Base-by-base conservation (phyloP, 2,888 invertebrate species). In the Mythimna loreyi region DNA sequence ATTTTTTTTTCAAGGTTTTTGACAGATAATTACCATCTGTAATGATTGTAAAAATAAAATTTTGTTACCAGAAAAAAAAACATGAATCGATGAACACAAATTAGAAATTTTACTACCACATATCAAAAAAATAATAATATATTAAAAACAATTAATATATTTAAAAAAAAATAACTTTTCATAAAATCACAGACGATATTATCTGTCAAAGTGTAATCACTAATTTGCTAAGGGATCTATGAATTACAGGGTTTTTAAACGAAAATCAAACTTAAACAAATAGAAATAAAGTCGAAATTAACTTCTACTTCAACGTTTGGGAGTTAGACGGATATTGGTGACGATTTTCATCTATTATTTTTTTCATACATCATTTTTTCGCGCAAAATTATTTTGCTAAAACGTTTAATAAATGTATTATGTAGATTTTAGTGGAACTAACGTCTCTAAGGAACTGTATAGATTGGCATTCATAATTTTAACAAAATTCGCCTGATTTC, bases 191-290 rank as follows among this genome's bases (percentile, higher is more conserved):
- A 43, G 67, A 79, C 65, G 72, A 77, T 82, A 90, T 91, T 88
- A 89, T 89, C 92, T 89, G 90, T 89, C 90, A 89, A 89, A 88
- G 71, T 80, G 75, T 87, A 85, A 86, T 86, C 84, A 90, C 94
- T 95, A 95, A 92, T 88, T 92, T 88, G 94, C 95, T 95, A 95
- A 93, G 93, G 95, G 95, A 86, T 90, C 92, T 94, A 94, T 92
- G 88, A 81, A 86, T 87, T 93, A 92, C 95, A 95, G 95, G 95
- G 95, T 90, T 90, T 94, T 89, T 30, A 87, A 89, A 86, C 59
- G 67, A 86, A 86, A 61, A 66, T 81, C 69, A 50, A 85, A 78
- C 62, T 75, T 83, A 84, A 71, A 71, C 28, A 69, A 82, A 78
- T 73, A 72, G 77, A 83, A 81, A 87, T 75, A 78, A 81, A 70